phyloP scores from a whole-genome alignment of 2,113 vertebrate genomes.

The Gymnorhina tibicen region DNA sequence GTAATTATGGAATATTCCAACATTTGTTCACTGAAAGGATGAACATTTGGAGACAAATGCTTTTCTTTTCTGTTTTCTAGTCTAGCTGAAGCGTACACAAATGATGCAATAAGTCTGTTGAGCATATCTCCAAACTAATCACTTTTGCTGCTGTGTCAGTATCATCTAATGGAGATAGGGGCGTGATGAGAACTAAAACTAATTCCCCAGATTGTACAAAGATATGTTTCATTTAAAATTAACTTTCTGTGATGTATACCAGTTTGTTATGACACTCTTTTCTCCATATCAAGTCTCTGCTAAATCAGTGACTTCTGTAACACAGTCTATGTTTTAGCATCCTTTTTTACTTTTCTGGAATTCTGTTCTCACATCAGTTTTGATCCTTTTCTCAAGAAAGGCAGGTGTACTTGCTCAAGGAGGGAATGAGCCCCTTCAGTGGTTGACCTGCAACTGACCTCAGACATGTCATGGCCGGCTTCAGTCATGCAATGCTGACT shows the following conservation, averaged over 20 bases:
- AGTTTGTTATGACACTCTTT: neutral
- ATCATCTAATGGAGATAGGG: neutral
- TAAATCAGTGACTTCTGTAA: neutral
- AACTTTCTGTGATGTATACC: neutral
- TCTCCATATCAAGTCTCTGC: neutral
- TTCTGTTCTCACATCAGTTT: neutral
- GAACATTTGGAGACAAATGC: neutral
- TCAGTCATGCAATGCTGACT: neutral
- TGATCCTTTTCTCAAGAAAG: neutral
- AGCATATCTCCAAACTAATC: neutral
- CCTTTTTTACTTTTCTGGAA: neutral
- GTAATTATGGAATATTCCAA: neutral
- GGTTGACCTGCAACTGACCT: neutral
- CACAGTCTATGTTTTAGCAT: neutral
- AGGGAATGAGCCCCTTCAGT: neutral
- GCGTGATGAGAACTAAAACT: neutral
- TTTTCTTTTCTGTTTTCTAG: neutral
- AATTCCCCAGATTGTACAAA: neutral
- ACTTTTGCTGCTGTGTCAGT: neutral
- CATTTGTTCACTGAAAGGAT: neutral
- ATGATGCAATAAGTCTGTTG: neutral
- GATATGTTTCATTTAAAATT: neutral
- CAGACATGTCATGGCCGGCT: neutral
- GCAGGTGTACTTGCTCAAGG: neutral
- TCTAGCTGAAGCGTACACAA: accelerated